Evolutionary conservation across 35 echinoderm and acorn worm species (phyloP), one percentile per base, ranked within the genome.

Genomic region (Patiria miniata): DNA sequence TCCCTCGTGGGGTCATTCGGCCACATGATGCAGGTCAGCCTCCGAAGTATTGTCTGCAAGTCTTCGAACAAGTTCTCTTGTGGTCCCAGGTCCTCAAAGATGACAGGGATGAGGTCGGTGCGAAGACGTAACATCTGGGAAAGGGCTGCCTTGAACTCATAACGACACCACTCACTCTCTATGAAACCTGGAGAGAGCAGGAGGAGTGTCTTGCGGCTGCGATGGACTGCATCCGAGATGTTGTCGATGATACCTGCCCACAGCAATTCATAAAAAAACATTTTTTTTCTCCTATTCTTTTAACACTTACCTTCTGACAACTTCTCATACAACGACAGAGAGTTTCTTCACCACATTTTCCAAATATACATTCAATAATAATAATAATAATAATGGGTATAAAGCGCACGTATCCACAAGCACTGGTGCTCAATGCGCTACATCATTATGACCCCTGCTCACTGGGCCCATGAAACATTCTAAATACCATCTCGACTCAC

Each of bases 81-180:
- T 16, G 28, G 7, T 8, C 19, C 44, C 2, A 86, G 26, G 39
- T 86, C 84, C 21, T 86, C 65, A 52, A 77, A 86, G 59, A 86
- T 81, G 32, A 84, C 36, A 44, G 54, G 47, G n/a, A 84, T 47
- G 33, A 84, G 33, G 37, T 84, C 82, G 8, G 17, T 52, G 21
- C 37, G 47, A 36, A 36, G 50, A 14, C 55, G 33, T 2, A 84
- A 37, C 82, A 84, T 54, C n/a, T 84, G 33, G 39, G 30, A 21
- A 6, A 22, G 51, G 17, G 82, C 82, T 21, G 54, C 55, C 37
- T 61, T 0, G 8, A 84, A 58, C 60, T 84, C 82, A 52, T 58
- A 84, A 14, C 55, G 54, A 61, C 82, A 84, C 82, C 82, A 84
- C 16, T 52, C 82, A 21, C 82, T 84, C 82, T 84, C 47, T 17